phyloP scores from a whole-genome alignment of 2,888 invertebrate genomes.

The Mesorhabditis belari region DNA sequence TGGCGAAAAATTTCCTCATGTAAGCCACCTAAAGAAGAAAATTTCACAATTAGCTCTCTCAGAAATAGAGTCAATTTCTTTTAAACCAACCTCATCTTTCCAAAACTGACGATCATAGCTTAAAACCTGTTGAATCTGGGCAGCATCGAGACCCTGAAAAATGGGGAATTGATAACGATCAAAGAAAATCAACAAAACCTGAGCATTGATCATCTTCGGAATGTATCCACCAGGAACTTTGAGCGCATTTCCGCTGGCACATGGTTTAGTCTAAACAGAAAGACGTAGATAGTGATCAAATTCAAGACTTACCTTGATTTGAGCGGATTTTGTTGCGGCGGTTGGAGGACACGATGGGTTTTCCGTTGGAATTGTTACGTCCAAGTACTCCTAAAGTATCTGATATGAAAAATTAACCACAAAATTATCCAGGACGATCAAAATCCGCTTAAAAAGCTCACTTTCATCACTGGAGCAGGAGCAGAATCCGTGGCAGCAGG shows the following conservation, averaged over 20 bases:
- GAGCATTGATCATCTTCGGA: conserved; percentile 3
- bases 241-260: neutral
- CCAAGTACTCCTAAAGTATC: too few species aligned
- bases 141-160: conserved; percentile 6
- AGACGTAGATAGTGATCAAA: too few species aligned
- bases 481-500: too few species aligned
- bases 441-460: too few species aligned
- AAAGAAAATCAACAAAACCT: neutral
- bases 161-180: conserved; percentile 7
- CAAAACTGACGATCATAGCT: conserved; percentile 15
- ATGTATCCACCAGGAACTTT: conserved; percentile 3
- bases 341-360: too few species aligned
- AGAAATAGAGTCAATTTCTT: neutral
- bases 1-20: conserved; percentile 9
- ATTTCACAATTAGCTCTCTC: too few species aligned
- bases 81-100: conserved; percentile 16
- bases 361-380: too few species aligned
- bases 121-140: conserved; percentile 1
- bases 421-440: neutral
- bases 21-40: conserved; percentile 7
- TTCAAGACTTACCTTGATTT: too few species aligned
- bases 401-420: too few species aligned
- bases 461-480: too few species aligned
- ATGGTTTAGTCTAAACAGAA: too few species aligned
- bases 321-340: too few species aligned